These are phyloP conservation scores for Tortricodes alternella DNA, from an alignment of 2,888 invertebrate species.

Conservation along the genomic window DNA sequence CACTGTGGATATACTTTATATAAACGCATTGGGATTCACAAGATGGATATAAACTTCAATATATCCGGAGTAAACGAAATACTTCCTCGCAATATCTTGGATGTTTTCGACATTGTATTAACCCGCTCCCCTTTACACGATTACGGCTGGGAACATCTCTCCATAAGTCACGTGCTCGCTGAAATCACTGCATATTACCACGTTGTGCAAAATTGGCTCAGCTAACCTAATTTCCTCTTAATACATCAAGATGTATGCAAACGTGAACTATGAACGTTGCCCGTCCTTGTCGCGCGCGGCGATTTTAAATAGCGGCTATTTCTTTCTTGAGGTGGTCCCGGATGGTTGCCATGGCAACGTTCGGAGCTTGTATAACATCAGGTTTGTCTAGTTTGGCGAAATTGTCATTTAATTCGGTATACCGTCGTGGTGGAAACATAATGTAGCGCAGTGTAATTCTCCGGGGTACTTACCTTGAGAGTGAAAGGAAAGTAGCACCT, in stretches of 20 bases:
- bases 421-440: neutral
- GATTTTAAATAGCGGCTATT: conserved; percentile 8
- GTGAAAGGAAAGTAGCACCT: conserved; percentile 7
- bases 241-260: conserved; percentile 39
- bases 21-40: neutral
- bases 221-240: conserved; percentile 48
- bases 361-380: conserved; percentile 15
- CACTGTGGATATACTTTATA: neutral
- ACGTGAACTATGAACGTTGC: conserved; percentile 27
- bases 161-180: conserved; percentile 25
- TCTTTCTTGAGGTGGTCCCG: conserved; percentile 32
- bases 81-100: conserved; percentile 2
- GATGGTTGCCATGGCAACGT: conserved; percentile 39
- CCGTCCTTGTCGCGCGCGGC: conserved; percentile 13
- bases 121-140: neutral
- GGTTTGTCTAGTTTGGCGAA: neutral
- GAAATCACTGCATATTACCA: conserved; percentile 30
- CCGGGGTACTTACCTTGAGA: neutral
- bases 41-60: neutral
- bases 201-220: conserved; percentile 31
- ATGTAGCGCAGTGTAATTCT: neutral
- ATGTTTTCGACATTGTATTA: conserved; percentile 4
- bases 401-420: neutral
- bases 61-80: conserved; percentile 1
- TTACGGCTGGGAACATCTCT: conserved; percentile 5